Conservation (phyloP, 2,888 invertebrate species). For the Troglohyphantes excavatus region DNA sequence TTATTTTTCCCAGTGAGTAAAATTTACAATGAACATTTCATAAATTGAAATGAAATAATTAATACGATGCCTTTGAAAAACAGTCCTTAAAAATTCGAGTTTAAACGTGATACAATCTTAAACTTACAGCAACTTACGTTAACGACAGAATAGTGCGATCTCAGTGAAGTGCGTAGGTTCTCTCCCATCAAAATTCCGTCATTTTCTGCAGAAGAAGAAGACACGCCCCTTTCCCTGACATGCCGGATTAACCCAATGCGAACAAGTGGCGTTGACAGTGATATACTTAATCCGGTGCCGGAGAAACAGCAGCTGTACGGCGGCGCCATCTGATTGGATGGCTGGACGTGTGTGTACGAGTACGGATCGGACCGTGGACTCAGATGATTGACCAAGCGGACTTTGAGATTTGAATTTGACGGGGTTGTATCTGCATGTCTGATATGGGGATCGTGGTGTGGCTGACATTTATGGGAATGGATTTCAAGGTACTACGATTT, state of each 20-base stretch:
- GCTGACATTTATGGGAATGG: too few relatives aligned
- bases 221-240: conserved; percentile 60
- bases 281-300: conserved; percentile 68
- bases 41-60: too few relatives aligned
- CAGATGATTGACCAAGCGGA: conserved; percentile 33
- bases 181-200: conserved; percentile 30
- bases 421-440: neutral
- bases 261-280: conserved; percentile 77
- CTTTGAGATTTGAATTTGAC: neutral
- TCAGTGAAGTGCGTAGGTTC: neutral
- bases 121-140: too few relatives aligned
- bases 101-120: too few relatives aligned
- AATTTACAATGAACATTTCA: too few relatives aligned
- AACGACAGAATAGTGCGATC: too few relatives aligned
- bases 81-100: too few relatives aligned
- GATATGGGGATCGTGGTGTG: neutral
- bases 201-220: conserved; percentile 52
- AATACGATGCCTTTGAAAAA: too few relatives aligned
- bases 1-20: too few relatives aligned
- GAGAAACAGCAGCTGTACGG: conserved; percentile 70
- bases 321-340: conserved; percentile 66
- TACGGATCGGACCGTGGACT: conserved; percentile 3
- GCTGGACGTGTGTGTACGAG: conserved; percentile 12
- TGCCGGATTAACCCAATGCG: conserved; percentile 67
- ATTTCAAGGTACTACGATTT: too few relatives aligned